Evolutionary conservation across 2,113 vertebrate species (phyloP).

Genomic region (Balaenoptera acutorostrata): DNA sequence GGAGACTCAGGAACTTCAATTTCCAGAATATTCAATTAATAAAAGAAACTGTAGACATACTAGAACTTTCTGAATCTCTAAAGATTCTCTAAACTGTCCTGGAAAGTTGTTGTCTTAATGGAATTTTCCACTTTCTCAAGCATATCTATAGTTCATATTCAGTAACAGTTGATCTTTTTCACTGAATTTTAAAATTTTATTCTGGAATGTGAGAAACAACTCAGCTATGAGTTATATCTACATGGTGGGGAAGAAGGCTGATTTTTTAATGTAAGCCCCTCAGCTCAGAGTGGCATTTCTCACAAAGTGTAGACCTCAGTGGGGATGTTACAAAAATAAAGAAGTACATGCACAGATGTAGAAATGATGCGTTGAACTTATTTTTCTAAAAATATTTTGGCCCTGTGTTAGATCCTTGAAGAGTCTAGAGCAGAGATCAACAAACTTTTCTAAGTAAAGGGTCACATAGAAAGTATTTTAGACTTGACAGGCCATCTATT

Average conservation of each 20-base stretch:
- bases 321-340: background rate
- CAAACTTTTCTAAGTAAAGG: background rate
- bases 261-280: rapidly evolving
- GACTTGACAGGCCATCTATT: background rate
- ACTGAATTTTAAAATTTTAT: background rate
- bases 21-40: background rate
- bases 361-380: background rate
- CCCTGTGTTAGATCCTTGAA: background rate
- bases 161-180: background rate
- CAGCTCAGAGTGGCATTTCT: background rate
- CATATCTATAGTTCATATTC: background rate
- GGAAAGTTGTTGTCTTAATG: background rate
- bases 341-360: background rate
- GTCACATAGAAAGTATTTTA: background rate
- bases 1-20: background rate
- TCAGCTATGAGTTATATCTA: background rate
- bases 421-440: background rate
- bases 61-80: background rate
- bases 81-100: background rate
- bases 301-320: background rate
- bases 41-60: background rate
- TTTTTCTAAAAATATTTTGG: background rate
- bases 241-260: rapidly evolving
- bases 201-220: background rate
- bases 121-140: background rate